Base-by-base conservation (phyloP, 2,888 invertebrate species). In the Phragmatobia fuliginosa region DNA sequence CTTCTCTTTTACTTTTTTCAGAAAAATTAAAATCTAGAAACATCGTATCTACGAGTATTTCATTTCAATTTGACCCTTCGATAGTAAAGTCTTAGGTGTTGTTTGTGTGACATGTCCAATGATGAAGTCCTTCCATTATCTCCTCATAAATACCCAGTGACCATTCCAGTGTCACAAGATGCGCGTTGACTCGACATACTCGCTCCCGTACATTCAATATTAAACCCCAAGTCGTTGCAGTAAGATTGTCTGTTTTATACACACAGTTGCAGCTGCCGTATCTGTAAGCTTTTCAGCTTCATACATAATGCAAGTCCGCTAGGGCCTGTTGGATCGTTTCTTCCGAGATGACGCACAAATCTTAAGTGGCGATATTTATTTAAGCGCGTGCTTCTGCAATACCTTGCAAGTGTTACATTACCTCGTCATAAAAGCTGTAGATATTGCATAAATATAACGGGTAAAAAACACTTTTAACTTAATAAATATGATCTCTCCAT, bases 301-400 rank as follows among this genome's bases (percentile, higher is more conserved):
- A 89, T 89, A 81, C 88, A 89, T 89, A 83, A 89, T 89, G 88
- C 78, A 89, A 71, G 66, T 65, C 62, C 63, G 81, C 83, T 81
- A 82, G 84, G 77, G 86, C 77, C 79, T 70, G 81, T 81, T 80
- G 71, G 67, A 77, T 72, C 80, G 67, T 78, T 62, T 61, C 62
- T 60, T 67, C 74, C 36, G 74, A 81, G 83, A 85, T 82, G 85
- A 81, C 84, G 75, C 85, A 85, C 83, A 84, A 85, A 86, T 85
- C 85, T 87, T 84, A 84, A 87, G 86, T 82, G 84, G 83, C 78
- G 86, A 87, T 88, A 87, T 88, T 88, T 88, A 89, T 89, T 88
- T 85, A 86, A 88, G 87, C 73, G 82, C 82, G 71, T 76, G 73
- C 80, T 77, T 78, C 74, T 66, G 81, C 68, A 74, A 76, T 79